Evolutionary conservation across 2,888 invertebrate genomes (phyloP), one percentile per base, ranked within the genome.

Genomic region (Cyclophora punctaria): DNA sequence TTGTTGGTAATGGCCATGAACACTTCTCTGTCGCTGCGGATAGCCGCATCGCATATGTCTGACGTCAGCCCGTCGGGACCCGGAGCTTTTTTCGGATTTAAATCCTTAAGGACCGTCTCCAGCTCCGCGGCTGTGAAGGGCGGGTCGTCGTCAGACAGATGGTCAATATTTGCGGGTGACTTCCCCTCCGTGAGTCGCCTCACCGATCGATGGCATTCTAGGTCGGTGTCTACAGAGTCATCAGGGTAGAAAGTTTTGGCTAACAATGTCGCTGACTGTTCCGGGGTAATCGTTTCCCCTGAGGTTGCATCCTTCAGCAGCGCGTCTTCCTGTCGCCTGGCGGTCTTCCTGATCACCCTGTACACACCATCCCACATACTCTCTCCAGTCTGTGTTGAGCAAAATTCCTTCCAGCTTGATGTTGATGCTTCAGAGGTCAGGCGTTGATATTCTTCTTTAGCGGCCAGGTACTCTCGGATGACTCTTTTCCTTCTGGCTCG

Each of bases 21-120:
- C 1, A 52, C 3, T 1, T 53, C 52, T 3, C 5, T 50, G 5
- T 53, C 44, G 4, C 41, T 35, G 2, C 44, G 4, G 0, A 60
- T 56, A 4, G 57, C 57, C 3, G 33, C 41, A 1, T 3, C 5
- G 48, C 63, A 63, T 7, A 67, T 65, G 45, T 65, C 64, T 0
- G 63, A 50, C 0, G 64, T 67, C 2, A 63, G 41, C 0, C 61
- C 59, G 34, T 64, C 66, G 2, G 46, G 41, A 0, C 60, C 64
- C 1, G 64, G 62, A 5, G 64, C 62, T 43, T 58, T 62, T 41
- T 58, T 62, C 2, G 57, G 56, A 35, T 56, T 58, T 5, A 59
- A 59, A 3, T 44, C 44, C 0, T 7, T n/a, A 35, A 48, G 20
- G 3, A 50, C 50, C 5, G 7, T 4, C n/a, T 5, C 44, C 2